Percentiles rank a stretch among this genome's conserved stretches.
phyloP scores from a whole-genome alignment of 2,888 invertebrate genomes.

The Cephus sareptanus region DNA sequence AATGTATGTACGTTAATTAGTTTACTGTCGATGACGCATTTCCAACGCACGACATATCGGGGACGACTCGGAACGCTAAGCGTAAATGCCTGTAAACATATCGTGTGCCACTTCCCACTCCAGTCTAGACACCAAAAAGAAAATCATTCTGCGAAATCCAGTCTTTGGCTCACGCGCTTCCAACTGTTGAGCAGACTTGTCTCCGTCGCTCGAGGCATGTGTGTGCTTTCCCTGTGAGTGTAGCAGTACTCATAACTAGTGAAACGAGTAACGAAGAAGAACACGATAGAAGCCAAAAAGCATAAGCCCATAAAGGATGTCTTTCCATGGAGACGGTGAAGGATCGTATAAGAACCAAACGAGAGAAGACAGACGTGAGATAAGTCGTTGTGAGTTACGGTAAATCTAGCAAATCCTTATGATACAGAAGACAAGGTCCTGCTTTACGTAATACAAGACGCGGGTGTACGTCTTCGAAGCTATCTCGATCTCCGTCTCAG shows the following conservation, averaged over 20 bases:
- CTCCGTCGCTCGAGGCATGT: background rate
- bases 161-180: background rate
- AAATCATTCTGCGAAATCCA: conserved; percentile 5
- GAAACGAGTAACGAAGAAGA: background rate
- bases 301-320: background rate
- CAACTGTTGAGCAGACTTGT: background rate
- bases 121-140: conserved; percentile 4
- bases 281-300: background rate
- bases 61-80: background rate
- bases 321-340: background rate
- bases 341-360: background rate
- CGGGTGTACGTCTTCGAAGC: background rate
- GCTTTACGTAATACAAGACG: background rate
- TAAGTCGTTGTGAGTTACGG: background rate
- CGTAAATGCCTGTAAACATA: conserved; percentile 9
- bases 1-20: conserved; percentile 29
- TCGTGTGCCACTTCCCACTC: conserved; percentile 5
- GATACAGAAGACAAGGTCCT: background rate
- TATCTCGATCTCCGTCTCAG: background rate
- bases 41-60: conserved; percentile 19
- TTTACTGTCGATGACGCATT: conserved; percentile 33
- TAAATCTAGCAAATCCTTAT: background rate
- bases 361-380: background rate
- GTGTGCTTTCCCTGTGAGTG: background rate
- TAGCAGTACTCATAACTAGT: background rate